phyloP scores from a whole-genome alignment of 2,888 invertebrate genomes.

The Xylocampa areola region DNA sequence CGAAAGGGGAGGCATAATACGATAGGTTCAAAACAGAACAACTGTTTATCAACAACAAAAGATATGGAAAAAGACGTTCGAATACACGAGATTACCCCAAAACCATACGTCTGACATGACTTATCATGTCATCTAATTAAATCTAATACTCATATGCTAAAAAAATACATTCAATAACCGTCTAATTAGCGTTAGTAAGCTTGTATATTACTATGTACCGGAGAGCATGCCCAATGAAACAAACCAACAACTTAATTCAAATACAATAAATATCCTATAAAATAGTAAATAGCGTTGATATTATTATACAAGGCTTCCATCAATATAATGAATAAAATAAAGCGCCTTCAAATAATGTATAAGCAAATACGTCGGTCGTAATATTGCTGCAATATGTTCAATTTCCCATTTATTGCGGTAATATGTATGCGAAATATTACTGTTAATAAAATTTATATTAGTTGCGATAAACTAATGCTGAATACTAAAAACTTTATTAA shows the following conservation, averaged over 20 bases:
- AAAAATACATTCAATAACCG: too few species aligned
- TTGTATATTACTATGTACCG: too few species aligned
- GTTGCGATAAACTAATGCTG: neutral
- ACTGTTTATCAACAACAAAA: too few species aligned
- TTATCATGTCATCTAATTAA: too few species aligned
- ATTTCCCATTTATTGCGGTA: neutral
- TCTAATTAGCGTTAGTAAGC: too few species aligned
- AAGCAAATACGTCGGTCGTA: slow-evolving; percentile 25
- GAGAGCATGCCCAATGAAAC: neutral
- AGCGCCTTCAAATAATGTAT: slow-evolving; percentile 28
- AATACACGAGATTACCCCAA: too few species aligned
- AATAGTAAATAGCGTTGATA: slow-evolving; percentile 5
- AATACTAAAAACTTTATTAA: too few species aligned
- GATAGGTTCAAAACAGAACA: too few species aligned
- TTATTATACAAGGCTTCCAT: slow-evolving; percentile 5
- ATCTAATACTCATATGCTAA: too few species aligned
- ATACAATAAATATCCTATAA: slow-evolving; percentile 4
- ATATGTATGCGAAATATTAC: neutral
- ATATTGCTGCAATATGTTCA: slow-evolving; percentile 18
- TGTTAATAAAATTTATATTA: neutral
- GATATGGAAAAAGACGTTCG: too few species aligned
- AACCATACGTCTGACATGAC: too few species aligned
- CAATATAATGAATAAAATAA: slow-evolving; percentile 16
- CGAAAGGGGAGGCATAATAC: too few species aligned
- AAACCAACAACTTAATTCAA: neutral